Conservation (phyloP, 2,113 vertebrate genomes). For the Promerops cafer region DNA sequence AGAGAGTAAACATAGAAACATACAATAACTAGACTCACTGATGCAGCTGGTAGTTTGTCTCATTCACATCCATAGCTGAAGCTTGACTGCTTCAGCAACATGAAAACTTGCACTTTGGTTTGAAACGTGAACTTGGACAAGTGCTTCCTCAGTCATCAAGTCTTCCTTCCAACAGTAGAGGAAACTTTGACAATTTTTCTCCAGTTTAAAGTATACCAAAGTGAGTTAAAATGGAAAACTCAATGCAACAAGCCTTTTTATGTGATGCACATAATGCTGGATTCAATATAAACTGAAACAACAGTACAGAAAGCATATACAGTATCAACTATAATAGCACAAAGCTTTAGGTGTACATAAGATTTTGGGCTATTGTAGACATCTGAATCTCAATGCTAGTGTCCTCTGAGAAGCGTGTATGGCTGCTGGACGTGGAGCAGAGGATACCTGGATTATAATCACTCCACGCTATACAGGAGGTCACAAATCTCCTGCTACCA, state of each 20-base stretch:
- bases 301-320: not conserved
- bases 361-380: not conserved
- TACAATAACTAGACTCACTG: not conserved
- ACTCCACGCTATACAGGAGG: fast-evolving
- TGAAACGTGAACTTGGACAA: not conserved
- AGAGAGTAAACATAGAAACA: not conserved
- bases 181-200: not conserved
- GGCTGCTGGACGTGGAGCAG: fast-evolving
- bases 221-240: not conserved
- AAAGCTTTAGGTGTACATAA: not conserved
- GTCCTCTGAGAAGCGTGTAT: not conserved
- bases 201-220: not conserved
- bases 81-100: not conserved
- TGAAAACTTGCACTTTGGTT: not conserved
- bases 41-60: not conserved
- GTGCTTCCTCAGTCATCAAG: not conserved
- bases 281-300: not conserved
- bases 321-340: not conserved
- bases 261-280: not conserved
- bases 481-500: not conserved
- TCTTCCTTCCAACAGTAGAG: not conserved
- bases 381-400: not conserved
- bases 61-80: not conserved
- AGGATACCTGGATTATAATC: not conserved
- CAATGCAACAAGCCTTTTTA: not conserved